Evolutionary conservation across 2,797 vertebrate genomes (phyloP).

Genomic region (Dromococcyx pavoninus): DNA sequence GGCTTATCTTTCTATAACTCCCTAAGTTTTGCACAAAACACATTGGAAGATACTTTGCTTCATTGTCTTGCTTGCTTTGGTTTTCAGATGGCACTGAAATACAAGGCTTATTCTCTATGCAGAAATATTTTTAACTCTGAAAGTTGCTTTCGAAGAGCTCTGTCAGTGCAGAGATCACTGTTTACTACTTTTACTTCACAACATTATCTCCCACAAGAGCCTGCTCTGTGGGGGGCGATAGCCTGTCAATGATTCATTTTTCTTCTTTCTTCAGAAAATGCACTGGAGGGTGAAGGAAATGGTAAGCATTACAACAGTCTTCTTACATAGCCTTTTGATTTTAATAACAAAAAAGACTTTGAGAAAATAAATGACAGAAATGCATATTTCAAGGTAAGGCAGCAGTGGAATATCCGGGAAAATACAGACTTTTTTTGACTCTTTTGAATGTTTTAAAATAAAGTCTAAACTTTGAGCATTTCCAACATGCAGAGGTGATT

Average conservation of each 20-base stretch:
- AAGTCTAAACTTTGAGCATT: background rate
- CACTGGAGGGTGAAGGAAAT: background rate
- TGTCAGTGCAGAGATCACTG: background rate
- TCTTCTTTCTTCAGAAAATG: background rate
- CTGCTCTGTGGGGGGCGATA: background rate
- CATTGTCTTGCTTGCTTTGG: background rate
- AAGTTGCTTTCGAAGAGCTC: background rate
- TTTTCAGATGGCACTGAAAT: background rate
- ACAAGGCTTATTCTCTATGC: background rate
- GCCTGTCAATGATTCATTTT: background rate
- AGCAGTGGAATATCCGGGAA: background rate
- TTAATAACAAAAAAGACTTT: background rate
- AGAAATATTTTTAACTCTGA: background rate
- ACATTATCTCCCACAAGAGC: background rate
- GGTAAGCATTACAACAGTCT: background rate
- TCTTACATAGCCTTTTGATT: background rate
- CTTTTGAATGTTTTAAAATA: background rate
- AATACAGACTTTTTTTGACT: background rate
- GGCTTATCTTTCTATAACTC: background rate
- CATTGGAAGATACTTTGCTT: background rate
- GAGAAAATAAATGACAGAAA: background rate
- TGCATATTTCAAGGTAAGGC: background rate
- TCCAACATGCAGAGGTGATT: background rate
- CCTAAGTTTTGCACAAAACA: background rate
- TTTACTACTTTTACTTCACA: background rate